Conservation (phyloP, 2,888 invertebrate species). For the Drosophila dives region DNA sequence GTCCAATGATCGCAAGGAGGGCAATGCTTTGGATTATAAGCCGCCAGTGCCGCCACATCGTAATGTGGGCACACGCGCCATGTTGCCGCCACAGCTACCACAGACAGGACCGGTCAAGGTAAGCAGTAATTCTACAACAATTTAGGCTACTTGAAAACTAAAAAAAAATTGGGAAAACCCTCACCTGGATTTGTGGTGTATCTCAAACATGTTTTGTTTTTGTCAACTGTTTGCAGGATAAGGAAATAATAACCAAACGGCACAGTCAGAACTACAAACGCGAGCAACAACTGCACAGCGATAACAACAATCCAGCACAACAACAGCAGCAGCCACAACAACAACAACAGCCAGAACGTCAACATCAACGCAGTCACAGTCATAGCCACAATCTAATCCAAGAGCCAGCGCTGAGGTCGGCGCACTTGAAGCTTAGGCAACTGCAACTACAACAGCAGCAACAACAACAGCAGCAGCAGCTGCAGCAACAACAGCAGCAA, state of each 20-base stretch:
- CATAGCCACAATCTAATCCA: constrained; percentile 68
- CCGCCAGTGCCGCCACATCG: constrained; percentile 96
- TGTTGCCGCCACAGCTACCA: constrained; percentile 67
- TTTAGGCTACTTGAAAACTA: background rate
- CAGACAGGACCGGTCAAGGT: constrained; percentile 34
- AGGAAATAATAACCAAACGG: constrained; percentile 60
- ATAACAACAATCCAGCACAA: constrained; percentile 36
- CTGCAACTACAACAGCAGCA: constrained; percentile 48
- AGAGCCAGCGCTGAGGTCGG: constrained; percentile 62
- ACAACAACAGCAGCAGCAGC: constrained; percentile 47
- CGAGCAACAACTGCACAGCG: constrained; percentile 61
- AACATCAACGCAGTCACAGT: constrained; percentile 72
- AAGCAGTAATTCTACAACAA: background rate
- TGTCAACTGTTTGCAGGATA: constrained; percentile 30
- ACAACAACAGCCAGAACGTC: constrained; percentile 38
- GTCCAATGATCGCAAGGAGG: constrained; percentile 83
- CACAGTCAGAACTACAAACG: constrained; percentile 72
- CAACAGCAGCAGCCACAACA: constrained; percentile 37
- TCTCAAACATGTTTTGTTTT: background rate
- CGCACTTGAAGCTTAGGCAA: constrained; percentile 71
- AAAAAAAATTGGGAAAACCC: background rate
- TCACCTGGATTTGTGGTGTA: background rate
- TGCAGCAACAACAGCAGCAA: constrained; percentile 55
- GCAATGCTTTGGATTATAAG: constrained; percentile 89
- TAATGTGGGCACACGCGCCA: constrained; percentile 87